Evolutionary conservation across 1,140 invertebrate species (phyloP).

Genomic region (Drosophila virilis): DNA sequence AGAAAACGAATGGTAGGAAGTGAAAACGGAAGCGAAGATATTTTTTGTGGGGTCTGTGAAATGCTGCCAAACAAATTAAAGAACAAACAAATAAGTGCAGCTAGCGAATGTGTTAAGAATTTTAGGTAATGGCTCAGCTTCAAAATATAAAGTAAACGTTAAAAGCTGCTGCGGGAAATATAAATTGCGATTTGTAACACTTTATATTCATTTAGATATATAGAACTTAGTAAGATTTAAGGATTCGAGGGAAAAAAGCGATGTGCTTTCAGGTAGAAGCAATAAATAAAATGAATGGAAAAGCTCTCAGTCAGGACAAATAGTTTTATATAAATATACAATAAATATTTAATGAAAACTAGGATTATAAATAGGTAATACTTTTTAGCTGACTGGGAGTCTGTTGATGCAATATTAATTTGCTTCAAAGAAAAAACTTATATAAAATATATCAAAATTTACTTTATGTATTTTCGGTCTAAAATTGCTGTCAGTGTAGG

Average conservation of each 20-base stretch:
- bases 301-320: no score
- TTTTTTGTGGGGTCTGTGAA: constrained; percentile 22
- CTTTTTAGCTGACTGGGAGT: no score
- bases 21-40: constrained; percentile 23
- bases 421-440: no score
- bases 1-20: constrained; percentile 44
- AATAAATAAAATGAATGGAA: no score
- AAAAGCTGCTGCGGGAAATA: constrained; percentile 25
- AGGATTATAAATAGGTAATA: no score
- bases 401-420: no score
- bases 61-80: constrained; percentile 38
- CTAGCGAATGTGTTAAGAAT: constrained; percentile 8
- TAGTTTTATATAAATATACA: no score
- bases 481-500: constrained; percentile 15
- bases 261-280: no score
- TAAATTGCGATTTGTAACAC: not conserved
- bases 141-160: constrained; percentile 13
- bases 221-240: no score
- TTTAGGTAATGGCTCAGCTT: constrained; percentile 13
- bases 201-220: not conserved
- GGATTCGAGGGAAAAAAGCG: no score
- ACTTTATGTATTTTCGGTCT: not conserved
- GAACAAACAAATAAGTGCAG: constrained; percentile 51
- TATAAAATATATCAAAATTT: no score
- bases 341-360: no score